Conservation (phyloP, 2,797 vertebrate genomes). For the Lithobates pipiens region DNA sequence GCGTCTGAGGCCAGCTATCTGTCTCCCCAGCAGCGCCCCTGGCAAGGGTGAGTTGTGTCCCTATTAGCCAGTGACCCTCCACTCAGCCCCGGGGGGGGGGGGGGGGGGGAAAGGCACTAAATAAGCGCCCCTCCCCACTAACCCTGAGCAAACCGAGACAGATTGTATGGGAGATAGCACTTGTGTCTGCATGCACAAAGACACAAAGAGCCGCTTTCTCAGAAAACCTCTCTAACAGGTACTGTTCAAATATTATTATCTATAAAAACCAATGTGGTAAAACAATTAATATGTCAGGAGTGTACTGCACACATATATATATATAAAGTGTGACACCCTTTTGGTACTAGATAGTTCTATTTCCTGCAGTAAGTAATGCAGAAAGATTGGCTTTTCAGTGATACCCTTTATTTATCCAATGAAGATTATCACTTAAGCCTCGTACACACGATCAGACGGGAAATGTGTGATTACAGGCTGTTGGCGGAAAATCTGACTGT, state of each 20-base stretch:
- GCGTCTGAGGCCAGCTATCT: slow-evolving; percentile 26
- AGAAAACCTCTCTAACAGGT: not conserved
- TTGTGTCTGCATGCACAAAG: slow-evolving; percentile 33
- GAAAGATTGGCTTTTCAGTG: too few relatives aligned
- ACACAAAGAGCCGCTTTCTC: not conserved
- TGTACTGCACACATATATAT: not conserved
- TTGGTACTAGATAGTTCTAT: too few relatives aligned
- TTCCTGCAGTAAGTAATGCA: too few relatives aligned
- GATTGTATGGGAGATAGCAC: slow-evolving; percentile 40
- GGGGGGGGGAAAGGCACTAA: slow-evolving; percentile 38
- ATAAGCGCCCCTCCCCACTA: slow-evolving; percentile 29
- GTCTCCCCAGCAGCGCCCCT: slow-evolving; percentile 31
- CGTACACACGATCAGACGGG: too few relatives aligned
- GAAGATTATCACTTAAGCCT: too few relatives aligned
- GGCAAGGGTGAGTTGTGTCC: slow-evolving; percentile 38
- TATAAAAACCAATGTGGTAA: not conserved
- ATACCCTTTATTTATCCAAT: too few relatives aligned
- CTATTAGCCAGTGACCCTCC: slow-evolving; percentile 58
- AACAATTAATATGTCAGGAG: not conserved
- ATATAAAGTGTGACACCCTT: too few relatives aligned
- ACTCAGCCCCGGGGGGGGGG: slow-evolving; percentile 34
- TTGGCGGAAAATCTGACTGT: too few relatives aligned
- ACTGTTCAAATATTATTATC: not conserved
- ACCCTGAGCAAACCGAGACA: slow-evolving; percentile 32
- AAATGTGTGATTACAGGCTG: too few relatives aligned